These are phyloP conservation scores for Solenopsis invicta DNA, from an alignment of 1,140 invertebrate species.

Conservation along the genomic window DNA sequence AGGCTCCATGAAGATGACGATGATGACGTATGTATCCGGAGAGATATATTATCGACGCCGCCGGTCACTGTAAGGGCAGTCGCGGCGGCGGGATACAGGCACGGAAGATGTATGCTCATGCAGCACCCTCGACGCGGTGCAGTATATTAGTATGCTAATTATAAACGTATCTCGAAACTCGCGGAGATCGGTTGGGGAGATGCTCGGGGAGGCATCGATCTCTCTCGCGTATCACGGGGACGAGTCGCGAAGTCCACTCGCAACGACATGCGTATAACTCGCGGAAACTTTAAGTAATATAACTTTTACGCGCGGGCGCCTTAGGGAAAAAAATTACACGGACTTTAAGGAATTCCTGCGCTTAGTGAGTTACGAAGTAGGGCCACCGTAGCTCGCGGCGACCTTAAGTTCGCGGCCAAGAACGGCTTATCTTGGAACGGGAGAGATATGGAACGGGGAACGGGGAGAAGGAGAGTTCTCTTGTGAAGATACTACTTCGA, in stretches of 20 bases:
- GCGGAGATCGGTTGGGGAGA: not conserved
- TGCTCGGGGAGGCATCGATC: not conserved
- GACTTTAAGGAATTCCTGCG: slow-evolving; percentile 25
- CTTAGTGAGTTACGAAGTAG: slow-evolving; percentile 35
- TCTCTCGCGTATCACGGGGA: not conserved
- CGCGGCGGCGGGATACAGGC: slow-evolving; percentile 34
- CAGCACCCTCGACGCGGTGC: slow-evolving; percentile 17
- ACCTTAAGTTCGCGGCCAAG: slow-evolving; percentile 5
- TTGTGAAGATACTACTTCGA: not conserved
- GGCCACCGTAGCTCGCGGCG: not conserved
- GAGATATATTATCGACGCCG: slow-evolving; percentile 62
- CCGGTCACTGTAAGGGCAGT: slow-evolving; percentile 33
- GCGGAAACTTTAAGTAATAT: slow-evolving; percentile 52
- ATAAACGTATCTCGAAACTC: slow-evolving; percentile 59
- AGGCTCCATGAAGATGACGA: slow-evolving; percentile 71
- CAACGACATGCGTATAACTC: slow-evolving; percentile 13
- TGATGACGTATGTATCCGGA: slow-evolving; percentile 26
- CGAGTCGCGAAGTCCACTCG: slow-evolving; percentile 15
- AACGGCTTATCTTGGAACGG: slow-evolving; percentile 15
- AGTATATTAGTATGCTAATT: slow-evolving; percentile 69
- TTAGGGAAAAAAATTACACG: slow-evolving; percentile 37
- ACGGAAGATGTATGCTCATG: slow-evolving; percentile 61
- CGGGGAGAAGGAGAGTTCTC: not conserved
- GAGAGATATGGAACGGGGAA: not conserved
- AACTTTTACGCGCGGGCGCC: slow-evolving; percentile 23